Percentiles rank a stretch among this genome's conserved stretches.
phyloP scores from a whole-genome alignment of 2,113 vertebrate genomes.

The Odontophorus gujanensis region DNA sequence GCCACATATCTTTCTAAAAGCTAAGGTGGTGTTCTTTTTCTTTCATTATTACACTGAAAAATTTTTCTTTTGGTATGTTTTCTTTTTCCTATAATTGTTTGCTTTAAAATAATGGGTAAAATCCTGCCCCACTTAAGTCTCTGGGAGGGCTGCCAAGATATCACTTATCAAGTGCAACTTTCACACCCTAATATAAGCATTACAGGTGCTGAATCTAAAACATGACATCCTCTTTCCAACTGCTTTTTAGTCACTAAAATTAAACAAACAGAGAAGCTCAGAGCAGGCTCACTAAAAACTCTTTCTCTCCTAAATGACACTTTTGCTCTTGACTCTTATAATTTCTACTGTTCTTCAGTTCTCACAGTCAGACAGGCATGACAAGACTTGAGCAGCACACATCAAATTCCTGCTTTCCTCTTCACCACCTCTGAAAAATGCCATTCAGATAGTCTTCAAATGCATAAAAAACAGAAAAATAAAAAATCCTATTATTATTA shows the following conservation, averaged over 20 bases:
- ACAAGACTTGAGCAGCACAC: not conserved
- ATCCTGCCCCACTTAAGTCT: not conserved
- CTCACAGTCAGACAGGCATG: not conserved
- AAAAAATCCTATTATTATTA: not conserved
- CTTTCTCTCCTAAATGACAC: not conserved
- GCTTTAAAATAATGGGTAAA: constrained; percentile 29
- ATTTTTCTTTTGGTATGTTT: not conserved
- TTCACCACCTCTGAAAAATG: not conserved
- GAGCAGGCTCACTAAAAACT: not conserved
- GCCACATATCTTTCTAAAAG: not conserved
- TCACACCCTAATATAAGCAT: not conserved
- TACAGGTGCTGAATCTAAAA: constrained; percentile 38
- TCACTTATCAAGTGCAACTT: constrained; percentile 19
- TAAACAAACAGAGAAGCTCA: not conserved
- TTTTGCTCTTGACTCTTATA: not conserved
- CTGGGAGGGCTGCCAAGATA: constrained; percentile 47
- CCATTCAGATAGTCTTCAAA: not conserved
- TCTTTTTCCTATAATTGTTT: not conserved
- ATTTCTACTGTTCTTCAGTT: not conserved
- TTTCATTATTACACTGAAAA: not conserved
- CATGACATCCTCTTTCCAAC: constrained; percentile 34
- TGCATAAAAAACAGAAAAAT: not conserved
- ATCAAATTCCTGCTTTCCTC: not conserved
- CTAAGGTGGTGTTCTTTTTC: not conserved
- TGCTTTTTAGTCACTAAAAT: constrained; percentile 15